Evolutionary conservation across 2,888 invertebrate species (phyloP), one percentile per base, ranked within the genome.

Genomic region (Andrena dorsata): DNA sequence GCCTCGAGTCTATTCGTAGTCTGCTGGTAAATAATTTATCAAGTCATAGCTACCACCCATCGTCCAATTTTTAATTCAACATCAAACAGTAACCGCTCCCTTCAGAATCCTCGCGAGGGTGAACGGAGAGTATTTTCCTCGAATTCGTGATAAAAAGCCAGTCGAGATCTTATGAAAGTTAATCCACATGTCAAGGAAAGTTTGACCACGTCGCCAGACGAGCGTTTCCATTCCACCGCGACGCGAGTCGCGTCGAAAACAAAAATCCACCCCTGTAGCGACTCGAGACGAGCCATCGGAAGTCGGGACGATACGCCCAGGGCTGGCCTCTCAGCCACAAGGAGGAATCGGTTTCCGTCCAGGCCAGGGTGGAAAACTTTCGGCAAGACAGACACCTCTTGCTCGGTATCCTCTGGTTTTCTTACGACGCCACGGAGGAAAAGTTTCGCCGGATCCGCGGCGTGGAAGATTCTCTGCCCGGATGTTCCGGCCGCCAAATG

Each of bases 401-500:
- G 63, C 77, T 77, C 84, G 74, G 41, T 81, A 81, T 80, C 83
- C 49, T 10, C 63, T 56, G 28, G 65, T 60, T 66, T 58, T 64
- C 83, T 70, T 60, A 35, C 58, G 35, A 58, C 69, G 41, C 23
- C 23, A 13, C n/a, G 49, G 64, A 28, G 58, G 60, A 74, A 88
- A 88, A 86, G 79, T 87, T 88, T 86, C 70, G 41, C 35, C 58
- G 83, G 76, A 32, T 71, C 65, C 65, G 79, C 47, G 75, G 56
- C 71, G 53, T 49, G 66, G 72, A 75, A 68, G 85, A 83, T 79
- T 76, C 75, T 71, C 79, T 70, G 79, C 61, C 84, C 82, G 82
- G 76, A 82, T 77, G 84, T 80, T 81, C 69, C 72, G 61, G 47
- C 75, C 80, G 82, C 76, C 84, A 84, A 88, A 88, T 88, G 86